phyloP scores from a whole-genome alignment of 1,140 invertebrate genomes.

The Drosophila carrolli region DNA sequence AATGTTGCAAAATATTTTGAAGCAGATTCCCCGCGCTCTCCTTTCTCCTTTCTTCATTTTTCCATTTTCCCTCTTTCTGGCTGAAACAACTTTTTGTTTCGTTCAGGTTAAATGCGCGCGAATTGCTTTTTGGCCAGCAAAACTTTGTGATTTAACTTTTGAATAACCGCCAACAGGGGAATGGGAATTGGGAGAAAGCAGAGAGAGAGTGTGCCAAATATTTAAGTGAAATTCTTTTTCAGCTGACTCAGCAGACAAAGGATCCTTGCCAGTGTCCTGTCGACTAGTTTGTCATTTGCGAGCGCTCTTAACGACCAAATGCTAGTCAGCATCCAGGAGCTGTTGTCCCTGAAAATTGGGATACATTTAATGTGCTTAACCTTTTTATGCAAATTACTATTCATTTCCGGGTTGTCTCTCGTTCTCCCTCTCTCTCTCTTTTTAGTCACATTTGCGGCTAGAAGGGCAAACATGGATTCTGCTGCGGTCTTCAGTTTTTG shows the following conservation, averaged over 20 bases:
- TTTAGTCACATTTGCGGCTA: slow-evolving; percentile 68
- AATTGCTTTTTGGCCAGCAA: slow-evolving; percentile 74
- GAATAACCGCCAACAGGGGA: slow-evolving; percentile 55
- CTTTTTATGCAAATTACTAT: slow-evolving; percentile 78
- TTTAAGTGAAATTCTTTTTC: slow-evolving; percentile 63
- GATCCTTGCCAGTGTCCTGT: slow-evolving; percentile 18
- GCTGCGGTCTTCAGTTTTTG: slow-evolving; percentile 28
- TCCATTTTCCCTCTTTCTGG: slow-evolving; percentile 3
- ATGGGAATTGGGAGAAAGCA: neutral
- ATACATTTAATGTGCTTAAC: slow-evolving; percentile 68
- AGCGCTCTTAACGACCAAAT: slow-evolving; percentile 51
- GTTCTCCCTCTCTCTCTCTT: neutral
- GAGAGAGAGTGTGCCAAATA: slow-evolving; percentile 65
- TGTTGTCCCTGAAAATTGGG: slow-evolving; percentile 55
- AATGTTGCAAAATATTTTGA: slow-evolving; percentile 68
- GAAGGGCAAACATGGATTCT: slow-evolving; percentile 58
- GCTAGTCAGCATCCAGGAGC: slow-evolving; percentile 21
- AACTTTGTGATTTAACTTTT: slow-evolving; percentile 82
- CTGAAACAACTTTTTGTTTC: slow-evolving; percentile 73
- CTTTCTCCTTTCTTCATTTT: slow-evolving; percentile 12
- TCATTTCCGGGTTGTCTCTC: slow-evolving; percentile 3
- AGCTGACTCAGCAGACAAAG: slow-evolving; percentile 44
- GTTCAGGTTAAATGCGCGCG: slow-evolving; percentile 80
- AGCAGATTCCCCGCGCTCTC: slow-evolving; percentile 5
- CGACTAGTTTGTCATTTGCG: slow-evolving; percentile 61